Conservation (phyloP, 2,888 invertebrate genomes). For the Watsonalla binaria region DNA sequence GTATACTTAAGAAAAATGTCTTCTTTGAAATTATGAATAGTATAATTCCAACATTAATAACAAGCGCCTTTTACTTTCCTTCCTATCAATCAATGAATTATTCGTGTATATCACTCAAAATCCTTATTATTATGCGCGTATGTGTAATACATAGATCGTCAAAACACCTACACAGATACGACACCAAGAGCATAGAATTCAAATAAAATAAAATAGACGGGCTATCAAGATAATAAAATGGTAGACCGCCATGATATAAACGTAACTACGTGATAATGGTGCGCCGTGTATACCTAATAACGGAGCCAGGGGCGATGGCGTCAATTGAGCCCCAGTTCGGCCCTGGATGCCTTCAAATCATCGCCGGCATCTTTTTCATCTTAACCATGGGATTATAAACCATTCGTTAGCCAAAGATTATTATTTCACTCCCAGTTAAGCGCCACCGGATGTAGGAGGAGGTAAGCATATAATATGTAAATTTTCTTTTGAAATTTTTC, state of each 20-base stretch:
- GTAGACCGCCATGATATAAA: not conserved
- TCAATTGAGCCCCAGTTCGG: conserved; percentile 5
- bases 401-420: conserved; percentile 41
- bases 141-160: too few species aligned
- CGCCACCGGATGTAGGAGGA: conserved; percentile 64
- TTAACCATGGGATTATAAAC: conserved; percentile 42
- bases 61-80: too few species aligned
- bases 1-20: too few species aligned
- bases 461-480: conserved; percentile 24
- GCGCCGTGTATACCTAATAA: conserved; percentile 17
- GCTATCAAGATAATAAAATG: too few species aligned
- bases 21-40: too few species aligned
- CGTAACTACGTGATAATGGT: not conserved
- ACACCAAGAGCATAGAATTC: too few species aligned
- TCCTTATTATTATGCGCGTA: too few species aligned
- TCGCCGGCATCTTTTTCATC: conserved; percentile 41
- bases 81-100: too few species aligned
- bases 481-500: conserved; percentile 32
- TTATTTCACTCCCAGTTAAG: conserved; percentile 18
- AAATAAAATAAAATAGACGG: too few species aligned
- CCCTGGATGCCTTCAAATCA: conserved; percentile 25
- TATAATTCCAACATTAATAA: too few species aligned
- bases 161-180: too few species aligned
- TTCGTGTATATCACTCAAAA: too few species aligned
- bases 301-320: not conserved